These are phyloP conservation scores for Neoascia interrupta DNA, from an alignment of 2,888 invertebrate genomes.

Conservation along the genomic window DNA sequence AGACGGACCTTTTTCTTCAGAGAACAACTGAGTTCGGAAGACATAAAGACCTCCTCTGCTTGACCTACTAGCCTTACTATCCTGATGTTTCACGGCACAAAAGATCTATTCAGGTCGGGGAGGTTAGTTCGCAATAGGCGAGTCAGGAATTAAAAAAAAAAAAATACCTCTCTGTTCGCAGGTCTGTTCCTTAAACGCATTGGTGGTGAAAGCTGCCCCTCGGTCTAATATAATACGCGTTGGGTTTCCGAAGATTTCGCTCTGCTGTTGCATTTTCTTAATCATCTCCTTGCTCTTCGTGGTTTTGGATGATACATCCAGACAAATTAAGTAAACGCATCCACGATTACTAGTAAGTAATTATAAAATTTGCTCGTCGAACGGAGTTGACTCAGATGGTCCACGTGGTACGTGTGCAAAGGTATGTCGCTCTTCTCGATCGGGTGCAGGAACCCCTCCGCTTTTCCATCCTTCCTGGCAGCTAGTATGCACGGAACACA, in stretches of 20 bases:
- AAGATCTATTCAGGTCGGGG: too few species aligned
- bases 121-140: too few species aligned
- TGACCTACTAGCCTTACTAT: too few species aligned
- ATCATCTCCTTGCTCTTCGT: neutral
- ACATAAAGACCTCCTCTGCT: too few species aligned
- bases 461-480: constrained; percentile 72
- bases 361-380: constrained; percentile 67
- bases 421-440: constrained; percentile 73
- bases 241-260: neutral
- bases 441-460: neutral
- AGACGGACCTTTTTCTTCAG: too few species aligned
- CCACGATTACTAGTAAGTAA: constrained; percentile 34
- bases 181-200: constrained; percentile 33
- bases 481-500: constrained; percentile 59
- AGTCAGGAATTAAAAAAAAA: too few species aligned
- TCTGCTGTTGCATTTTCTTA: neutral
- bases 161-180: too few species aligned
- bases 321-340: constrained; percentile 46
- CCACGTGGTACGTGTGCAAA: constrained; percentile 73
- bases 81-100: too few species aligned
- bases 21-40: too few species aligned
- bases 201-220: constrained; percentile 26
- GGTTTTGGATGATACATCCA: constrained; percentile 39
- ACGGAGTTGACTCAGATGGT: constrained; percentile 54
- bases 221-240: neutral